Percentiles rank a stretch among this genome's conserved stretches.
These are phyloP conservation scores for Temnopleurus reevesii DNA, from an alignment of 53 echinoderm and acorn worm genomes.

Conservation along the genomic window DNA sequence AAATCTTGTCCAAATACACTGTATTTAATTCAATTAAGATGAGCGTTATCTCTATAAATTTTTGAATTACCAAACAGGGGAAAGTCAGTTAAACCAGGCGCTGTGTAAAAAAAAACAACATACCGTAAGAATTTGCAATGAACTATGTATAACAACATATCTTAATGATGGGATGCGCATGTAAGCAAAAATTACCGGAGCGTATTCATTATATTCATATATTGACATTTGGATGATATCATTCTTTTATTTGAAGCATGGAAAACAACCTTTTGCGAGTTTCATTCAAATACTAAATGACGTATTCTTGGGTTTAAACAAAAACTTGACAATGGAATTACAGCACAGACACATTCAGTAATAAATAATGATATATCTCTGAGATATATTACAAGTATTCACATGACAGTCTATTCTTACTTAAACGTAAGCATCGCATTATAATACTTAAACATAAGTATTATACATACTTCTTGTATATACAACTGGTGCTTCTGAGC, in stretches of 20 bases:
- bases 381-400: not conserved
- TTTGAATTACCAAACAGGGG: too few relatives aligned
- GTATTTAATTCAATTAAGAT: too few relatives aligned
- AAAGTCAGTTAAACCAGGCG: too few relatives aligned
- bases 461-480: slow-evolving; percentile 55
- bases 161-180: too few relatives aligned
- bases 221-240: not conserved
- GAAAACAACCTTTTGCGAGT: not conserved
- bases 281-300: not conserved
- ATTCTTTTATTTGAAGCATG: not conserved
- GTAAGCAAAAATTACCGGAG: too few relatives aligned
- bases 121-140: too few relatives aligned
- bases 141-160: too few relatives aligned
- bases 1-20: too few relatives aligned
- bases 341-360: not conserved
- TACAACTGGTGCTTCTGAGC: slow-evolving; percentile 51
- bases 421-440: not conserved
- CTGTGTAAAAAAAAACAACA: too few relatives aligned
- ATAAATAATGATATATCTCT: not conserved
- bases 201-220: too few relatives aligned
- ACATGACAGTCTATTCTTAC: not conserved
- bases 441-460: slow-evolving; percentile 60
- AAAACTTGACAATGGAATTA: not conserved
- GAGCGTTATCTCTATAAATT: too few relatives aligned
- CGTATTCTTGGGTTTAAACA: not conserved